phyloP scores from a whole-genome alignment of 2,888 invertebrate species.

The Orthosia gothica region DNA sequence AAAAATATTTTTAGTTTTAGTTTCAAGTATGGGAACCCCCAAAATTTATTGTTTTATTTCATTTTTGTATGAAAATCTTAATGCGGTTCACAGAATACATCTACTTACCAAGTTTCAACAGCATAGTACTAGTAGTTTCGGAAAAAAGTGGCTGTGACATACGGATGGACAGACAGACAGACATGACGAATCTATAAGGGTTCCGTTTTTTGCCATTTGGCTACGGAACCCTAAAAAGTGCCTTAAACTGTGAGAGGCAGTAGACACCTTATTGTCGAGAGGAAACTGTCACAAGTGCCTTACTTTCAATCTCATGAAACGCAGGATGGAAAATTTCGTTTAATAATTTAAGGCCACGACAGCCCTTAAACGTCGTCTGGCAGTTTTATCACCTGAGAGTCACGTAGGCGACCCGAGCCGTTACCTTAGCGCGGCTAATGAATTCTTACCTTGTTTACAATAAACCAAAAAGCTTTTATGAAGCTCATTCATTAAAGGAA shows the following conservation, averaged over 20 bases:
- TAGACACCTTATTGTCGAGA: constrained; percentile 26
- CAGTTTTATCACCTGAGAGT: constrained; percentile 83
- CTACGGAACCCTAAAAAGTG: too few relatives aligned
- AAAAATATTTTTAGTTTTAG: too few relatives aligned
- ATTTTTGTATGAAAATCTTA: too few relatives aligned
- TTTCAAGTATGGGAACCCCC: too few relatives aligned
- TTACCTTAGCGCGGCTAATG: constrained; percentile 81
- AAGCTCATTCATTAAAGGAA: constrained; percentile 84
- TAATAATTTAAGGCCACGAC: constrained; percentile 80
- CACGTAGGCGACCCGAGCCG: constrained; percentile 80
- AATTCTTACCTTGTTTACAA: constrained; percentile 88
- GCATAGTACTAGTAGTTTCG: too few relatives aligned
- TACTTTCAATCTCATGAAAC: constrained; percentile 70
- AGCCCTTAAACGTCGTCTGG: constrained; percentile 74
- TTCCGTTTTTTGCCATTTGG: too few relatives aligned
- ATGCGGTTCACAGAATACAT: too few relatives aligned
- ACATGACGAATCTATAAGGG: too few relatives aligned
- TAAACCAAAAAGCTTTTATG: constrained; percentile 87
- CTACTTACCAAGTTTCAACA: too few relatives aligned
- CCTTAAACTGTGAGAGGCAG: constrained; percentile 9
- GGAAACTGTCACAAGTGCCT: constrained; percentile 63
- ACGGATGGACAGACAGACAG: too few relatives aligned
- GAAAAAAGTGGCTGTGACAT: too few relatives aligned
- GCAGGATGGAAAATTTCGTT: constrained; percentile 74
- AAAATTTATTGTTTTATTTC: too few relatives aligned